These are phyloP conservation scores for Camponotus floridanus DNA, from an alignment of 1,140 invertebrate species.

Conservation along the genomic window DNA sequence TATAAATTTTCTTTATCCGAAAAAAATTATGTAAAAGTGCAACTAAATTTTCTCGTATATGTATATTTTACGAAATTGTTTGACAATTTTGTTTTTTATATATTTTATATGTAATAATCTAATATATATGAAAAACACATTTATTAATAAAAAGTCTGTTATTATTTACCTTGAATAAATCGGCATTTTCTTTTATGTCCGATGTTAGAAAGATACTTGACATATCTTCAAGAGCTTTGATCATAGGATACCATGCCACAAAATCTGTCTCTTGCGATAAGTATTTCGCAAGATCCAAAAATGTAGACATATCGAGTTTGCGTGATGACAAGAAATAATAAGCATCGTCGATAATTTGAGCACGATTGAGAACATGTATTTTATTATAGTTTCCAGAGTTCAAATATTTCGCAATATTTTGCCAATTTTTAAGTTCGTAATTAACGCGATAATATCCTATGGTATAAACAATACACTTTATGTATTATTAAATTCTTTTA, in stretches of 20 bases:
- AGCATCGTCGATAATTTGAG: background rate
- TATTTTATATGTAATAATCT: no score
- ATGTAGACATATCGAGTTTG: background rate
- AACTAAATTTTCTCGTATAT: no score
- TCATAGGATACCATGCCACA: slow-evolving; percentile 64
- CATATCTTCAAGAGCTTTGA: slow-evolving; percentile 63
- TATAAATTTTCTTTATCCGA: no score
- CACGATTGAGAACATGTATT: background rate
- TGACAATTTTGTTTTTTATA: no score
- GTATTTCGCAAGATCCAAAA: background rate
- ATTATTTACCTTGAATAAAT: slow-evolving; percentile 11
- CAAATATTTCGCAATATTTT: background rate
- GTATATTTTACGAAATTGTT: no score
- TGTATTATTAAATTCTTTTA: background rate
- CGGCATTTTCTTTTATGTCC: background rate
- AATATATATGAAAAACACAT: no score
- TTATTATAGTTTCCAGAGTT: background rate
- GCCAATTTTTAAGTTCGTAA: background rate
- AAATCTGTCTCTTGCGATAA: slow-evolving; percentile 9
- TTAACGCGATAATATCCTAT: slow-evolving; percentile 32
- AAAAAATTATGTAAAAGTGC: no score
- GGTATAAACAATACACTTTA: background rate
- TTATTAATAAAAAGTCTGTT: no score
- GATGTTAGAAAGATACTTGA: background rate
- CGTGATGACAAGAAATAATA: background rate